Conservation (phyloP, 2,113 vertebrate genomes). For the Brienomyrus longianalis region DNA sequence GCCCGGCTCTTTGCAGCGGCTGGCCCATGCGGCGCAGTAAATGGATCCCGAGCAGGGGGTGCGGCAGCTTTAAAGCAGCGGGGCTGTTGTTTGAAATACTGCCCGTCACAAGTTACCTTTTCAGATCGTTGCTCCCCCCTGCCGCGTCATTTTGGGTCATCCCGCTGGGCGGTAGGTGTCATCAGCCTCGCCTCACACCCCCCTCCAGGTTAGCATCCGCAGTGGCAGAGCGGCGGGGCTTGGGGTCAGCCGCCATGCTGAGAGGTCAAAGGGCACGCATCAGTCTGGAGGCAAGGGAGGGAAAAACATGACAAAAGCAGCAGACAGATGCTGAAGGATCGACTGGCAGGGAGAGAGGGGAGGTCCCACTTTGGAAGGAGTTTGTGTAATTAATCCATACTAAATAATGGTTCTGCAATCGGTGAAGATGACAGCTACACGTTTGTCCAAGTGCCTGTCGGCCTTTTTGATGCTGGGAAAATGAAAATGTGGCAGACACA, state of each 20-base stretch:
- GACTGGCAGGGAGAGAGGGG: constrained; percentile 25
- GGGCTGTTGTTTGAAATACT: constrained; percentile 15
- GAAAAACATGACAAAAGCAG: constrained; percentile 47
- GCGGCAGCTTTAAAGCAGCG: not conserved
- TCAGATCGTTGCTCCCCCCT: constrained; percentile 39
- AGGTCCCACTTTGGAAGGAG: constrained; percentile 6
- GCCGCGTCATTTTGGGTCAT: constrained; percentile 49
- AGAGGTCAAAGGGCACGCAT: constrained; percentile 72
- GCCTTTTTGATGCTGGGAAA: constrained; percentile 16
- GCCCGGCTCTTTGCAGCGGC: not conserved
- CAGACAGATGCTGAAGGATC: constrained; percentile 19
- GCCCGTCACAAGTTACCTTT: constrained; percentile 16
- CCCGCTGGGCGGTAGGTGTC: constrained; percentile 81
- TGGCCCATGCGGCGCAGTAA: not conserved
- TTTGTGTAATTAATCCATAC: constrained; percentile 27
- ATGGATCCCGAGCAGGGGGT: not conserved
- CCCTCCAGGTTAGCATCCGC: constrained; percentile 76
- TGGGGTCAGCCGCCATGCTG: constrained; percentile 66
- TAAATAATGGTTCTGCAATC: constrained; percentile 40
- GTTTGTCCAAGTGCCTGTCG: constrained; percentile 24
- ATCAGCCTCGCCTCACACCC: constrained; percentile 49
- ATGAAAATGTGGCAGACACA: not conserved
- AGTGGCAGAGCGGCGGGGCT: constrained; percentile 68
- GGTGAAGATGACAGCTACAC: not conserved
- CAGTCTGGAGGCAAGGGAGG: constrained; percentile 54